Percentiles rank a stretch among this genome's conserved stretches.
phyloP scores from a whole-genome alignment of 2,888 invertebrate genomes.

The Temnothorax rugatulus region DNA sequence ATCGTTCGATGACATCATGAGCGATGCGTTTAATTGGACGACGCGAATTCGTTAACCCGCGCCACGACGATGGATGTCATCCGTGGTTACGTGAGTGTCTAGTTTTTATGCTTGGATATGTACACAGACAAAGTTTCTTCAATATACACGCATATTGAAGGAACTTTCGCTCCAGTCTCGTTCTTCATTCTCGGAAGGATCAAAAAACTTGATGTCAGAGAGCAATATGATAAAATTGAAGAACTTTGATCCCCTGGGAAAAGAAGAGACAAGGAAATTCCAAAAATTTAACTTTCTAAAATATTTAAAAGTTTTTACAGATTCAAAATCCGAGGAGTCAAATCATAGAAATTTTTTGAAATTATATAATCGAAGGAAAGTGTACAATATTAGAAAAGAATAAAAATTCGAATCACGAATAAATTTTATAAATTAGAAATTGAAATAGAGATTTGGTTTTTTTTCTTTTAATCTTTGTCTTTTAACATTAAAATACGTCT shows the following conservation, averaged over 20 bases:
- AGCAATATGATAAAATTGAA: conserved; percentile 16
- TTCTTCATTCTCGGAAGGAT: background rate
- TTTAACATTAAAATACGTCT: background rate
- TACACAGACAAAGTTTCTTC: background rate
- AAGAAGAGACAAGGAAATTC: background rate
- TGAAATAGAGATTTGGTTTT: background rate
- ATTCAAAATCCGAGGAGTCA: background rate
- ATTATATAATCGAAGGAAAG: background rate
- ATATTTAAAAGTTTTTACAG: conserved; percentile 15
- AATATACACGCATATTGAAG: background rate
- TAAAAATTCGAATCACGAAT: background rate
- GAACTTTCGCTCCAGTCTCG: background rate
- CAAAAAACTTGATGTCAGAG: background rate
- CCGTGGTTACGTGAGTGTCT: conserved; percentile 82
- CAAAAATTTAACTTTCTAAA: background rate
- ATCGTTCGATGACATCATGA: conserved; percentile 59
- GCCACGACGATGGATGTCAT: conserved; percentile 80
- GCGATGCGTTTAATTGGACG: conserved; percentile 59
- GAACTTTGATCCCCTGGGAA: background rate
- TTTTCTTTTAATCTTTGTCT: background rate
- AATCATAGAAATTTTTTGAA: background rate
- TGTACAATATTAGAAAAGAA: background rate
- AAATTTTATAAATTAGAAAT: conserved; percentile 8
- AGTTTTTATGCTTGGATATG: conserved; percentile 4
- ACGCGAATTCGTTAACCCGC: conserved; percentile 54